Evolutionary conservation across 2,113 vertebrate species (phyloP).

Genomic region (Pampusana beccarii): DNA sequence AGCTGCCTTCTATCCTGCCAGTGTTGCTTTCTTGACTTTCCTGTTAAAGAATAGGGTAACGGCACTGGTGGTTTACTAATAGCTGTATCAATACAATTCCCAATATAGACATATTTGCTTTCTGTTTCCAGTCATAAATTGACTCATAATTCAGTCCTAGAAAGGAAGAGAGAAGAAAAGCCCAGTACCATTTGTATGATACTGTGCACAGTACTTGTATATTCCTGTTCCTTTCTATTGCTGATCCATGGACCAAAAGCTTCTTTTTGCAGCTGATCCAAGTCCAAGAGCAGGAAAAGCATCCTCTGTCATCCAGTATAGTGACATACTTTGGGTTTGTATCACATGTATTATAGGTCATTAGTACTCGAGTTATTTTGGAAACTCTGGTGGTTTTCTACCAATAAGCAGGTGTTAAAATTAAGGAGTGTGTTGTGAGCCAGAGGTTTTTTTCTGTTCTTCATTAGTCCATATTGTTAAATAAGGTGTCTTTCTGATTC

Average conservation of each 20-base stretch:
- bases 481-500: not conserved
- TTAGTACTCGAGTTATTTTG: not conserved
- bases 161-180: not conserved
- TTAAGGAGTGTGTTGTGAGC: not conserved
- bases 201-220: not conserved
- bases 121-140: slow-evolving; percentile 15
- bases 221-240: not conserved
- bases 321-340: not conserved
- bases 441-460: not conserved
- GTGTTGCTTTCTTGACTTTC: slow-evolving; percentile 21
- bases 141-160: not conserved
- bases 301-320: not conserved
- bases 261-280: not conserved
- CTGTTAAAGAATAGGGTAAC: not conserved
- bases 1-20: slow-evolving; percentile 48
- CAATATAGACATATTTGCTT: not conserved
- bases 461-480: not conserved
- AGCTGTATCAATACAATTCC: slow-evolving; percentile 4
- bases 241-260: not conserved
- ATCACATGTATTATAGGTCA: not conserved
- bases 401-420: not conserved
- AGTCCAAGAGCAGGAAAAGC: not conserved
- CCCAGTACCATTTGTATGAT: not conserved
- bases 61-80: not conserved
- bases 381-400: not conserved